Percentiles rank a stretch among this genome's conserved stretches.
Conservation (phyloP, 2,888 invertebrate genomes). For the Nezara viridula region DNA sequence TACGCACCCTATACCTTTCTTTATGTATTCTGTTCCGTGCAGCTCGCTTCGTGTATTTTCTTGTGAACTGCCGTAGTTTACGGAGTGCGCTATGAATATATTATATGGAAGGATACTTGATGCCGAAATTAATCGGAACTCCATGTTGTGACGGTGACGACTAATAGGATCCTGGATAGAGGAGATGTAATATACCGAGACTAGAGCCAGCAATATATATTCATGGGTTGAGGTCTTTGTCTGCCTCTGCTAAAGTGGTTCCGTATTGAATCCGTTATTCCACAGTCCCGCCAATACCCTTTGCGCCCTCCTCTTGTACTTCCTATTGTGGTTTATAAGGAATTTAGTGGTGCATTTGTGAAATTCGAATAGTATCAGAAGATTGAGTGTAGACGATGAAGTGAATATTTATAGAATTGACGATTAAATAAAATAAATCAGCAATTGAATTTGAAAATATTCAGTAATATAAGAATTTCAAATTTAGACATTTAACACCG, state of each 20-base stretch:
- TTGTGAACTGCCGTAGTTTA: neutral
- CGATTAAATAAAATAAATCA: no score
- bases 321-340: neutral
- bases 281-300: neutral
- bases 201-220: neutral
- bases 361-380: no score
- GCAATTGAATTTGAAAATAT: no score
- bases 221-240: conserved; percentile 8
- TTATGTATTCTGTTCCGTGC: no score
- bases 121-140: neutral
- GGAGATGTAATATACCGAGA: neutral
- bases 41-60: neutral
- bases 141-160: neutral
- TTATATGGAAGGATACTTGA: neutral
- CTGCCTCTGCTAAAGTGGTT: neutral
- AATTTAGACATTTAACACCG: no score
- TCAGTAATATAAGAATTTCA: no score
- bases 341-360: neutral
- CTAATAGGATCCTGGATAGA: neutral
- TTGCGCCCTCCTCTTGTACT: neutral
- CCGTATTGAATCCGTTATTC: neutral
- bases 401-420: no score
- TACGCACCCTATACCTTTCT: no score
- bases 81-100: neutral
- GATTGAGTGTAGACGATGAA: no score